A percentile compares a stretch with the other conserved stretches of the same genome.
Conservation (phyloP, 2,888 invertebrate species). For the Chloroclystis v-ata region DNA sequence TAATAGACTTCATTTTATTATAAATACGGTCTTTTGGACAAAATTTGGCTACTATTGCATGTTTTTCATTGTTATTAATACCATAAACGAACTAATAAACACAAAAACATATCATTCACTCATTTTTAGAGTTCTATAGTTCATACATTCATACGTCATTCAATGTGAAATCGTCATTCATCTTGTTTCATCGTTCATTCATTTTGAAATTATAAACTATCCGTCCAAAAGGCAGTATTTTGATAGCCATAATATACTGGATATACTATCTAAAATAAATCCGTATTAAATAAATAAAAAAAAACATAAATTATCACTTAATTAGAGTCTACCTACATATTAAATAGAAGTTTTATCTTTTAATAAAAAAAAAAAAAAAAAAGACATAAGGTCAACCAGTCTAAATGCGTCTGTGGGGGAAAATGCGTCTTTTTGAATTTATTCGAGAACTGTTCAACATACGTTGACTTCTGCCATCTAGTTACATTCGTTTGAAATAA, state of each 20-base stretch:
- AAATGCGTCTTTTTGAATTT: no score
- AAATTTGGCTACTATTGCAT: constrained; percentile 70
- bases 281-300: no score
- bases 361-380: no score
- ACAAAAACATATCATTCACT: constrained; percentile 12
- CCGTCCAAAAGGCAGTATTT: constrained; percentile 70
- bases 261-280: no score
- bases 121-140: neutral
- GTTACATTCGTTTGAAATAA: no score
- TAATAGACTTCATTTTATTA: constrained; percentile 4
- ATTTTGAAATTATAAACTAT: constrained; percentile 15
- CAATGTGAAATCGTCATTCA: neutral
- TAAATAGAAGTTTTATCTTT: no score
- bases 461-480: no score
- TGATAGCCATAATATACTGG: constrained; percentile 11
- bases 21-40: constrained; percentile 70
- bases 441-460: no score
- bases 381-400: no score
- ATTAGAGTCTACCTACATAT: no score
- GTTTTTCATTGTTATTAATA: constrained; percentile 26
- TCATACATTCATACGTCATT: neutral
- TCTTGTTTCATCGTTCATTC: neutral
- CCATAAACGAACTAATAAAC: constrained; percentile 16
- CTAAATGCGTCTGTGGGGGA: no score
- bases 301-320: no score